phyloP scores from a whole-genome alignment of 2,113 vertebrate genomes.

The Etheostoma cragini region DNA sequence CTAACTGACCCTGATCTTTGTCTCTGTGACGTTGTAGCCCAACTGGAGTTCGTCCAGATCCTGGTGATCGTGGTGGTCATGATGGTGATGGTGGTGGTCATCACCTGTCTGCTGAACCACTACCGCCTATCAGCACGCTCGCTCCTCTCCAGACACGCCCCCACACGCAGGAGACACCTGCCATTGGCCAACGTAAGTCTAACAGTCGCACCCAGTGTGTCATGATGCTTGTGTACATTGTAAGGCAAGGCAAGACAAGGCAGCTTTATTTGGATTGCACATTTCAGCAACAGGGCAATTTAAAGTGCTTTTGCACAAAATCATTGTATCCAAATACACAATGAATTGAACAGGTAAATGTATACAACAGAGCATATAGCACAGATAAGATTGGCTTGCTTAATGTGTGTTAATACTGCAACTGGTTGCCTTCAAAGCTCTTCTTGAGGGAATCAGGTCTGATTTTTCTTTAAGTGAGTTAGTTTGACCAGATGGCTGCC shows the following conservation, averaged over 20 bases:
- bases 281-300: too few relatives aligned
- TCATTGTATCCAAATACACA: neutral
- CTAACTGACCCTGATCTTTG: neutral
- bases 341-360: neutral
- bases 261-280: too few relatives aligned
- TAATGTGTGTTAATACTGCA: neutral
- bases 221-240: neutral
- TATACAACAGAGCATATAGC: neutral
- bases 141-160: slow-evolving; percentile 91
- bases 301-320: too few relatives aligned
- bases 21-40: slow-evolving; percentile 80
- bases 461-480: neutral
- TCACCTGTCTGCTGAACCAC: slow-evolving; percentile 96
- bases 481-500: neutral
- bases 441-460: neutral
- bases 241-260: too few relatives aligned
- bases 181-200: slow-evolving; percentile 90
- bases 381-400: neutral
- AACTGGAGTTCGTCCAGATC: slow-evolving; percentile 98
- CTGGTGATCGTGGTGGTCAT: slow-evolving; percentile 96
- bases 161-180: slow-evolving; percentile 87
- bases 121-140: slow-evolving; percentile 94
- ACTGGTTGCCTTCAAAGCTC: neutral
- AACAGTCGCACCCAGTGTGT: neutral
- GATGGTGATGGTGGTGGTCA: slow-evolving; percentile 98